Evolutionary conservation across 1,140 invertebrate genomes (phyloP).

Genomic region (Lamellibrachia luymesi): DNA sequence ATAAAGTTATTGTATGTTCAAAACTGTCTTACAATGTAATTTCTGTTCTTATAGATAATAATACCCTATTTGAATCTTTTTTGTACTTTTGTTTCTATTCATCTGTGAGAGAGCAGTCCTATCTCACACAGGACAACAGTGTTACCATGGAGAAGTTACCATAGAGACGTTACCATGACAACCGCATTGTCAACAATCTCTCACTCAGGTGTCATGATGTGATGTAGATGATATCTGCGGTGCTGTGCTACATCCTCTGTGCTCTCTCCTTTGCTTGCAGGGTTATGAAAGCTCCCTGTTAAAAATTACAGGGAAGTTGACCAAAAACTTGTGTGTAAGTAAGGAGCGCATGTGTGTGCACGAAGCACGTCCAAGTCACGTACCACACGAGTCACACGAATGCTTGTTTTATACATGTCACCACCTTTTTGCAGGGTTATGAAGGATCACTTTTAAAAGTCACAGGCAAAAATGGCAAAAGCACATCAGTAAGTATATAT

Average conservation of each 20-base stretch:
- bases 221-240: background rate
- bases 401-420: background rate
- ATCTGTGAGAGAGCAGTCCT: background rate
- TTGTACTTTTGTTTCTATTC: background rate
- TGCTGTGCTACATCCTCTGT: background rate
- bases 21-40: background rate
- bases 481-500: conserved; percentile 85
- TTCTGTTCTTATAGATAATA: background rate
- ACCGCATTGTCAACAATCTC: background rate
- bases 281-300: conserved; percentile 67
- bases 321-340: conserved; percentile 55
- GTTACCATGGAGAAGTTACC: background rate
- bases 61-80: background rate
- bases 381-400: conserved; percentile 11
- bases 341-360: conserved; percentile 13
- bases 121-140: background rate
- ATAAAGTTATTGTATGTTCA: background rate
- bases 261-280: conserved; percentile 64
- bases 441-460: conserved; percentile 98
- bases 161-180: background rate
- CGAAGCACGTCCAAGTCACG: background rate
- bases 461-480: conserved; percentile 99
- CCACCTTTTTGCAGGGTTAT: conserved; percentile 60
- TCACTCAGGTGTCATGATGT: background rate
- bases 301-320: conserved; percentile 56